Evolutionary conservation across 2,888 invertebrate species (phyloP).

Genomic region (Harpalus rubripes): DNA sequence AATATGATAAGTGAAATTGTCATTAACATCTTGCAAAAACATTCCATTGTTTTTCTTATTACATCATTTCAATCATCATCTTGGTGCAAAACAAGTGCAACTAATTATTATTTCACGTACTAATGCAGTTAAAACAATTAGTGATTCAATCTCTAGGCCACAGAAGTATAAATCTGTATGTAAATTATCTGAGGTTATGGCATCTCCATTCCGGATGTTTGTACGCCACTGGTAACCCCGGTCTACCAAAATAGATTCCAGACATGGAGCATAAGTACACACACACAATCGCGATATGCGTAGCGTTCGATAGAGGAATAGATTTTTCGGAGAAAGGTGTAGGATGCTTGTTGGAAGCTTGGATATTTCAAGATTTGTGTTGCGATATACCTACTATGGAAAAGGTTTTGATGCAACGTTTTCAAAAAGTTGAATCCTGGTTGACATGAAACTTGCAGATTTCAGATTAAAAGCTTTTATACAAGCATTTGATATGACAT

Average conservation of each 20-base stretch:
- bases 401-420: background rate
- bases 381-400: background rate
- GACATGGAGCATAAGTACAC: background rate
- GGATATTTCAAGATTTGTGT: background rate
- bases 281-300: background rate
- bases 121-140: conserved; percentile 52
- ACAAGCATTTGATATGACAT: too few species aligned
- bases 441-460: too few species aligned
- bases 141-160: conserved; percentile 27
- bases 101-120: conserved; percentile 29
- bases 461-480: too few species aligned
- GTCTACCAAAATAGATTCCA: conserved; percentile 42
- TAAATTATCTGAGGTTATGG: conserved; percentile 8
- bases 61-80: conserved; percentile 20
- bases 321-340: conserved; percentile 2
- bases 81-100: conserved; percentile 21
- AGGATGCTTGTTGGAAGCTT: background rate
- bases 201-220: conserved; percentile 43
- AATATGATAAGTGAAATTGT: too few species aligned
- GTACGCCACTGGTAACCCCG: conserved; percentile 36
- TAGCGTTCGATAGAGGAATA: background rate
- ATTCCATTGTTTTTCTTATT: conserved; percentile 19
- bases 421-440: too few species aligned
- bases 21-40: background rate
- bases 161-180: background rate